Conservation (phyloP, 2,113 vertebrate species). For the Hyaena hyaena region DNA sequence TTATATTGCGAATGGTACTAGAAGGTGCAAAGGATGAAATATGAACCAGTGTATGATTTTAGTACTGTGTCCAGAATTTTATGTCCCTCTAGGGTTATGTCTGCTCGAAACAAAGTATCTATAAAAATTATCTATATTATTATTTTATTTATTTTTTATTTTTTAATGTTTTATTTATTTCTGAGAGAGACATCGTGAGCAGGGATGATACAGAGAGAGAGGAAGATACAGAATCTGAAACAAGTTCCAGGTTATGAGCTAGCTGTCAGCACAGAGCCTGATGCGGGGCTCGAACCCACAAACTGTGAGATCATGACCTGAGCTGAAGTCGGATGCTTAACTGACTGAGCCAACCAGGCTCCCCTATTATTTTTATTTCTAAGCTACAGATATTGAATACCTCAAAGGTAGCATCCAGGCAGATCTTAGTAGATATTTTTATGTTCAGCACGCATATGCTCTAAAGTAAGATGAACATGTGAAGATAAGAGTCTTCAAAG, state of each 20-base stretch:
- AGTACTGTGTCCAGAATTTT: constrained; percentile 24
- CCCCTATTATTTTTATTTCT: background rate
- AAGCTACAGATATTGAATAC: background rate
- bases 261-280: too few species aligned
- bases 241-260: too few species aligned
- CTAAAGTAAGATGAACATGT: background rate
- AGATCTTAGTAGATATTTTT: background rate
- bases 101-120: constrained; percentile 22
- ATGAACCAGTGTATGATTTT: constrained; percentile 14
- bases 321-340: too few species aligned
- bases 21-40: constrained; percentile 41
- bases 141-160: background rate
- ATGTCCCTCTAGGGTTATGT: background rate
- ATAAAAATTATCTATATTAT: background rate
- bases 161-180: too few species aligned
- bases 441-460: background rate
- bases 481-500: background rate
- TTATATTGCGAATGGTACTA: constrained; percentile 38
- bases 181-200: too few species aligned
- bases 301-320: too few species aligned
- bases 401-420: background rate
- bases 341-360: too few species aligned
- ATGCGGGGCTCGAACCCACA: too few species aligned
- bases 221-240: too few species aligned
- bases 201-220: too few species aligned